A percentile compares a stretch with the other conserved stretches of the same genome.
Conservation (phyloP, 2,797 vertebrate genomes). For the Nannoperca obscura region DNA sequence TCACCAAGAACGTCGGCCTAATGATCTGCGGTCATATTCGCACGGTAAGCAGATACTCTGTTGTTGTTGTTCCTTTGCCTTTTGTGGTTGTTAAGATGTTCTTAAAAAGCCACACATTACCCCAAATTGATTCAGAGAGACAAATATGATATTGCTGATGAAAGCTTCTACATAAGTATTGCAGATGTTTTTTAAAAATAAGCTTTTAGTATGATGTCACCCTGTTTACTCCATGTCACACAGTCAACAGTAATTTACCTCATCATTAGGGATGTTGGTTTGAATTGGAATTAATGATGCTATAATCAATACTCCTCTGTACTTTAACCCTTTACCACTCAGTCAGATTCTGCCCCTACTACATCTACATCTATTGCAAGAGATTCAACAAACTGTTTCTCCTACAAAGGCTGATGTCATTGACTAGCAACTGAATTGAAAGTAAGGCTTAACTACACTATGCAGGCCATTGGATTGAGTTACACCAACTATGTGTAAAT, state of each 20-base stretch:
- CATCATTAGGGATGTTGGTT: not conserved
- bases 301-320: not conserved
- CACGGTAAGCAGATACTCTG: constrained; percentile 85
- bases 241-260: no score
- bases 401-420: not conserved
- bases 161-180: not conserved
- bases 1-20: constrained; percentile 98
- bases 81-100: not conserved
- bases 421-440: not conserved
- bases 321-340: not conserved
- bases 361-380: not conserved
- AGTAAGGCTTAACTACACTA: not conserved
- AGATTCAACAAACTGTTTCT: not conserved
- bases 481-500: constrained; percentile 2
- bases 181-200: not conserved
- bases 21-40: constrained; percentile 97
- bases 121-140: constrained; percentile 2
- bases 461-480: constrained; percentile 6
- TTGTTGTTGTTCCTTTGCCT: not conserved
- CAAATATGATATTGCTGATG: not conserved
- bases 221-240: not conserved
- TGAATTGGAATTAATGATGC: not conserved
- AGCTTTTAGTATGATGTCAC: not conserved
- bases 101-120: not conserved
- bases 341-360: not conserved